A percentile compares a stretch with the other conserved stretches of the same genome.
Conservation (phyloP, 2,888 invertebrate species). For the Pheosia tremula region DNA sequence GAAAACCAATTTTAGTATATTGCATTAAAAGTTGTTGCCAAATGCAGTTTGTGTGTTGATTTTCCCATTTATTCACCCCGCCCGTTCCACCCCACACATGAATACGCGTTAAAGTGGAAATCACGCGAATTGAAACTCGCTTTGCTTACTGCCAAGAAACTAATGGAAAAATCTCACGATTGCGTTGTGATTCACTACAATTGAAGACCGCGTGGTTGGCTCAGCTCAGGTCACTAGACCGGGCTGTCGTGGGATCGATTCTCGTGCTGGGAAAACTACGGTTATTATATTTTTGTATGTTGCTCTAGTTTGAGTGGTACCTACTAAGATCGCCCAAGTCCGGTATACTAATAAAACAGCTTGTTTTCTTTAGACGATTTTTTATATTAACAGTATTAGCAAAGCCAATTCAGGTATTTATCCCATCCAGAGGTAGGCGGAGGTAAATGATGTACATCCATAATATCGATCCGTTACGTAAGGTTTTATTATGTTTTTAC, state of each 20-base stretch:
- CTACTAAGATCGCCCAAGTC: too few relatives aligned
- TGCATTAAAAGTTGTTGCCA: slow-evolving; percentile 78
- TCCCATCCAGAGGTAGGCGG: too few relatives aligned
- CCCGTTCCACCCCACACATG: slow-evolving; percentile 26
- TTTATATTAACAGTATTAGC: too few relatives aligned
- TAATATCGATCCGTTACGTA: too few relatives aligned
- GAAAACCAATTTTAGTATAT: slow-evolving; percentile 80
- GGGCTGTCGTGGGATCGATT: background rate
- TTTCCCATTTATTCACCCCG: slow-evolving; percentile 34
- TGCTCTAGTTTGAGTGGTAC: too few relatives aligned
- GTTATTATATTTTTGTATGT: too few relatives aligned
- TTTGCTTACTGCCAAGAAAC: slow-evolving; percentile 18
- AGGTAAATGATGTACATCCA: too few relatives aligned
- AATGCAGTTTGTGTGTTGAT: slow-evolving; percentile 65
- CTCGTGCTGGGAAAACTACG: background rate
- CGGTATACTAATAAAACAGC: too few relatives aligned
- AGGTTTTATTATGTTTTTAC: too few relatives aligned
- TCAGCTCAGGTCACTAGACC: too few relatives aligned
- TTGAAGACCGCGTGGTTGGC: background rate
- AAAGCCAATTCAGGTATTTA: too few relatives aligned
- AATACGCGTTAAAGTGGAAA: slow-evolving; percentile 33
- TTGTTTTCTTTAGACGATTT: too few relatives aligned
- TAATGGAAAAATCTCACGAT: slow-evolving; percentile 3
- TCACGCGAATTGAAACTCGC: slow-evolving; percentile 32
- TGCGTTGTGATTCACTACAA: slow-evolving; percentile 3